Conservation (phyloP, 2,888 invertebrate genomes). For the Perizoma affinitatum region DNA sequence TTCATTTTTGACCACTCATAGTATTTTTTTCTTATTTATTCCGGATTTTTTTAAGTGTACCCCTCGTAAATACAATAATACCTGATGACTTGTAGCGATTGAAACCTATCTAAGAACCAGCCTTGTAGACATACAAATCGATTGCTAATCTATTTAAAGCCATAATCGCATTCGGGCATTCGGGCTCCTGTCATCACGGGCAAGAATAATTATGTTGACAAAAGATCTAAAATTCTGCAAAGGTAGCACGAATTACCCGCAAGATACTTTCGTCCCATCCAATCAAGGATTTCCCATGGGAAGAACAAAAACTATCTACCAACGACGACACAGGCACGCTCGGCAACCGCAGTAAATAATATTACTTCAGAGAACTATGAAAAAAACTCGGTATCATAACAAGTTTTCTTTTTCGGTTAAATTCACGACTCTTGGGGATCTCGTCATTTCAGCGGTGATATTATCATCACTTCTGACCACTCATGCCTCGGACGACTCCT, state of each 20-base stretch:
- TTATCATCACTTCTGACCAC: constrained; percentile 51
- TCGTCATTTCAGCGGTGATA: constrained; percentile 47
- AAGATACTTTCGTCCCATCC: constrained; percentile 28
- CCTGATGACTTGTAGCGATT: no score
- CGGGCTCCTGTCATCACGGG: no score
- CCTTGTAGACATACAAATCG: no score
- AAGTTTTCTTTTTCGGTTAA: constrained; percentile 27
- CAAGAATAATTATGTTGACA: no score
- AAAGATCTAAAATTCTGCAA: constrained; percentile 15
- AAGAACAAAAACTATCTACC: constrained; percentile 23
- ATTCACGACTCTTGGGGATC: constrained; percentile 42
- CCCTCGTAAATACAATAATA: no score
- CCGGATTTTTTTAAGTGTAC: no score
- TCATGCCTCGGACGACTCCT: constrained; percentile 50
- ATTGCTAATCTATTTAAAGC: no score
- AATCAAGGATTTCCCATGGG: constrained; percentile 30
- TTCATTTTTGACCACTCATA: no score
- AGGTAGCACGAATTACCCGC: constrained; percentile 14
- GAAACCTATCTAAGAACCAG: no score
- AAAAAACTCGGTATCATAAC: constrained; percentile 38
- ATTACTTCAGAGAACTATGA: constrained; percentile 21
- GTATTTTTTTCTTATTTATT: no score
- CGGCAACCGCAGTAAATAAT: constrained; percentile 28
- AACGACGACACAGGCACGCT: constrained; percentile 22
- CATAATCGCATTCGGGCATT: no score